Conservation (phyloP, 2,888 invertebrate species). For the Aromia moschata region DNA sequence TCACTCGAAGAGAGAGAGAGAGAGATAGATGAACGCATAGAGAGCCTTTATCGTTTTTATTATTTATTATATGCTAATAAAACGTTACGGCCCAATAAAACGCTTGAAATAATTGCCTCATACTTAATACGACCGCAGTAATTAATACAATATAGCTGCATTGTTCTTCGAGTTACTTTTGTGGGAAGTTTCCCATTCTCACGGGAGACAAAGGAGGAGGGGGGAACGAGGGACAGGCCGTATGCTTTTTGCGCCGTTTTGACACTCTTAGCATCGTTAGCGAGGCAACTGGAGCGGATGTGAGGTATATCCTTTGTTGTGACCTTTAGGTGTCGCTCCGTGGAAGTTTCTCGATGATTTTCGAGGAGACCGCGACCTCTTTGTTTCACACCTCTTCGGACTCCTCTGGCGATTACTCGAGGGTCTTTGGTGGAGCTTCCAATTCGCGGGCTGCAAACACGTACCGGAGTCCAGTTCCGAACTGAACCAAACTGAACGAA, state of each 20-base stretch:
- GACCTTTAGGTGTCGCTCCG: constrained; percentile 11
- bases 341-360: not conserved
- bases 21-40: too few species aligned
- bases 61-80: constrained; percentile 13
- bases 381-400: too few species aligned
- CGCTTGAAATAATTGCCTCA: constrained; percentile 10
- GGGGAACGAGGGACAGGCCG: too few species aligned
- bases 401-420: too few species aligned
- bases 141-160: constrained; percentile 38
- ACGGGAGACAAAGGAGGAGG: constrained; percentile 35
- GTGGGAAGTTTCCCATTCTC: constrained; percentile 48
- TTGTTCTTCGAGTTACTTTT: constrained; percentile 38
- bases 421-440: too few species aligned
- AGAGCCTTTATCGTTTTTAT: constrained; percentile 17
- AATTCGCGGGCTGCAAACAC: too few species aligned
- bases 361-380: too few species aligned
- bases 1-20: too few species aligned
- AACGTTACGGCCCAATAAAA: constrained; percentile 10
- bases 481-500: too few species aligned
- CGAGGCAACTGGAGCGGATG: constrained; percentile 29
- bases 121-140: constrained; percentile 20
- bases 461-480: too few species aligned
- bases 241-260: constrained; percentile 40
- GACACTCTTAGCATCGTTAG: constrained; percentile 37
- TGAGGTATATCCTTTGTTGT: constrained; percentile 27